A percentile compares a stretch with the other conserved stretches of the same genome.
Conservation (phyloP, 2,797 vertebrate species). For the Thalassophryne amazonica region DNA sequence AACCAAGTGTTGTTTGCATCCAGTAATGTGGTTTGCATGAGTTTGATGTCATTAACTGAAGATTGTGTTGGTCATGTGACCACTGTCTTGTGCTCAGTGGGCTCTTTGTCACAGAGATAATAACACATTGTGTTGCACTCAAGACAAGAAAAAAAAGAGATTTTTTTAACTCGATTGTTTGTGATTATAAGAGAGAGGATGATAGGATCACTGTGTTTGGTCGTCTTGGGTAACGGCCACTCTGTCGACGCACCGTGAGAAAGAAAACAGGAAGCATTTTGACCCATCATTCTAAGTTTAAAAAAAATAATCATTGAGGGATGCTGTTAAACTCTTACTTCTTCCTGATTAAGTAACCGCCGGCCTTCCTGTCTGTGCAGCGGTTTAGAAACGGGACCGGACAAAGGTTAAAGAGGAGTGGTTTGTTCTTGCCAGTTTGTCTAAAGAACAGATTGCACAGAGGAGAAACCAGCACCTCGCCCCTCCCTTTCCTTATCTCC, state of each 20-base stretch:
- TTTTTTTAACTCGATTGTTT: too few relatives aligned
- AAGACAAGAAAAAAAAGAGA: too few relatives aligned
- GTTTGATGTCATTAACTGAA: too few relatives aligned
- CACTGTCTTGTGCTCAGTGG: too few relatives aligned
- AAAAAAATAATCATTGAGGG: conserved; percentile 2
- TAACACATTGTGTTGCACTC: too few relatives aligned
- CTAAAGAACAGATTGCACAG: conserved; percentile 7
- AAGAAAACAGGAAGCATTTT: conserved; percentile 22
- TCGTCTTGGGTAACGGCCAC: not conserved
- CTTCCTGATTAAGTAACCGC: conserved; percentile 59
- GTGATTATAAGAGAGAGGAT: too few relatives aligned
- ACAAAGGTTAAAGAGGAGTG: conserved; percentile 9
- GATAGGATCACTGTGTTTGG: not conserved
- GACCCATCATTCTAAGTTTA: conserved; percentile 1
- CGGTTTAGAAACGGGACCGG: conserved; percentile 56
- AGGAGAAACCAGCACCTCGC: conserved; percentile 7
- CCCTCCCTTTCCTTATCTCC: not conserved
- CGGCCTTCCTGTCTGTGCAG: conserved; percentile 12
- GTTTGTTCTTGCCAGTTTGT: conserved; percentile 24
- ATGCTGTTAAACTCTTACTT: not conserved
- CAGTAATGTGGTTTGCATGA: too few relatives aligned
- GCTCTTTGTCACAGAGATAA: too few relatives aligned
- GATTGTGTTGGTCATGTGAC: too few relatives aligned
- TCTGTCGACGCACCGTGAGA: not conserved
- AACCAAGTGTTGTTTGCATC: too few relatives aligned